Percentiles rank a stretch among this genome's conserved stretches.
Evolutionary conservation across 2,113 vertebrate genomes (phyloP).

Genomic region (Andinoacara biseriatus): DNA sequence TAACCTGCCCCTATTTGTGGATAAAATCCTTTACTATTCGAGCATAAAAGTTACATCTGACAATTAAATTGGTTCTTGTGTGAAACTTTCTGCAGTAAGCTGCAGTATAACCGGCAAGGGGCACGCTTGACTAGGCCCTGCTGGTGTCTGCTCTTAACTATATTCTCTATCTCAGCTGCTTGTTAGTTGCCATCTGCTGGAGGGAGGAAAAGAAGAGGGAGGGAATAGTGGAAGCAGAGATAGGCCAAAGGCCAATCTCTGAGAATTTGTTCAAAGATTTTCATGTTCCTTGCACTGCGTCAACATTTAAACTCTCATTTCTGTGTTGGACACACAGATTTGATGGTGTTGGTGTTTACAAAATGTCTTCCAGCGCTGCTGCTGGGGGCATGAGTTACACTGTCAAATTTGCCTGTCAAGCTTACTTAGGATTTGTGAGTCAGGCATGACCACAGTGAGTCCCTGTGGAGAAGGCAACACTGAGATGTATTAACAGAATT

Average conservation of each 20-base stretch:
- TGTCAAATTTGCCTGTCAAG: conserved; percentile 58
- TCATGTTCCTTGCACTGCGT: conserved; percentile 20
- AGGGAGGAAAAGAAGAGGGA: conserved; percentile 16
- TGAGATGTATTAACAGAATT: conserved; percentile 6
- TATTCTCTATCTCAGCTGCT: conserved; percentile 47
- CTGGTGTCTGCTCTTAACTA: conserved; percentile 36
- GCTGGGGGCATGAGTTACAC: conserved; percentile 33
- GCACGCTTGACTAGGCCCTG: conserved; percentile 42
- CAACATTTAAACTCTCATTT: conserved; percentile 46
- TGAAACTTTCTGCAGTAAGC: conserved; percentile 38
- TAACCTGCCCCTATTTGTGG: background rate
- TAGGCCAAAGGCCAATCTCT: conserved; percentile 49
- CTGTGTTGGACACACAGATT: conserved; percentile 39
- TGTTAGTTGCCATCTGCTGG: conserved; percentile 65
- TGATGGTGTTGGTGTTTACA: conserved; percentile 51
- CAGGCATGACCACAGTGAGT: conserved; percentile 34
- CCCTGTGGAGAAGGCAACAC: conserved; percentile 13
- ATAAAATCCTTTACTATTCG: conserved; percentile 42
- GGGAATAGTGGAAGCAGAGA: conserved; percentile 23
- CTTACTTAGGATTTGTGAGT: conserved; percentile 50
- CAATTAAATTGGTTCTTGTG: conserved; percentile 46
- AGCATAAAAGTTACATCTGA: conserved; percentile 56
- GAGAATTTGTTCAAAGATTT: conserved; percentile 38
- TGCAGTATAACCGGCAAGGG: conserved; percentile 17
- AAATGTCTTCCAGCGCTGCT: conserved; percentile 39